phyloP scores from a whole-genome alignment of 1,140 invertebrate species.

The Rhysida immarginata region DNA sequence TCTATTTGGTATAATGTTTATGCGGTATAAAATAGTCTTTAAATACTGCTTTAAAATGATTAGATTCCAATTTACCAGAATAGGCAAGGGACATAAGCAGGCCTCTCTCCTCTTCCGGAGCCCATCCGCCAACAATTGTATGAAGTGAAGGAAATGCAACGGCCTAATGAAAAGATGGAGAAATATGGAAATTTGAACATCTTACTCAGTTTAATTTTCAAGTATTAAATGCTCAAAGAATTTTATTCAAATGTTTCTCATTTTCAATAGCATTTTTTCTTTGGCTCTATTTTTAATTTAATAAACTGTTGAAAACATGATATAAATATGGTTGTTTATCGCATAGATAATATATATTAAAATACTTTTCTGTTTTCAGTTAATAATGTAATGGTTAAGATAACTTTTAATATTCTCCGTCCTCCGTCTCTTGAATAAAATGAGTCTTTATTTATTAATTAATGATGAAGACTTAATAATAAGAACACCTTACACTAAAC shows the following conservation, averaged over 20 bases:
- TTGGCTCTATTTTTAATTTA: background rate
- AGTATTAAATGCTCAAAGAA: too few species aligned
- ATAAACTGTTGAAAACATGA: too few species aligned
- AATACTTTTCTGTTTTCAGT: background rate
- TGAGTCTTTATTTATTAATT: background rate
- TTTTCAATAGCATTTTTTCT: background rate
- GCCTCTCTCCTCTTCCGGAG: constrained; percentile 32
- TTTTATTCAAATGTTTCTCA: background rate
- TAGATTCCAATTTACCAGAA: constrained; percentile 22
- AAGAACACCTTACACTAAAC: constrained; percentile 19
- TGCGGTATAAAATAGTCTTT: too few species aligned
- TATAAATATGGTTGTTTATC: too few species aligned
- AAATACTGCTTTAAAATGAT: background rate
- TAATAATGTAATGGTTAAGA: background rate
- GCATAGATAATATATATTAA: background rate
- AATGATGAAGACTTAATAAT: background rate
- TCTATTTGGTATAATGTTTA: too few species aligned
- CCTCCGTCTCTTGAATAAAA: background rate
- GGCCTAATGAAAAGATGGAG: constrained; percentile 28
- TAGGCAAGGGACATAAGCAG: constrained; percentile 28
- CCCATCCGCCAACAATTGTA: constrained; percentile 38
- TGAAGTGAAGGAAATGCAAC: constrained; percentile 38
- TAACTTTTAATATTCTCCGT: background rate
- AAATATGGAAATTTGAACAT: too few species aligned
- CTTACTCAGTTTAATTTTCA: too few species aligned